Evolutionary conservation across 2,888 invertebrate genomes (phyloP).

Genomic region (Xestobium rufovillosum): DNA sequence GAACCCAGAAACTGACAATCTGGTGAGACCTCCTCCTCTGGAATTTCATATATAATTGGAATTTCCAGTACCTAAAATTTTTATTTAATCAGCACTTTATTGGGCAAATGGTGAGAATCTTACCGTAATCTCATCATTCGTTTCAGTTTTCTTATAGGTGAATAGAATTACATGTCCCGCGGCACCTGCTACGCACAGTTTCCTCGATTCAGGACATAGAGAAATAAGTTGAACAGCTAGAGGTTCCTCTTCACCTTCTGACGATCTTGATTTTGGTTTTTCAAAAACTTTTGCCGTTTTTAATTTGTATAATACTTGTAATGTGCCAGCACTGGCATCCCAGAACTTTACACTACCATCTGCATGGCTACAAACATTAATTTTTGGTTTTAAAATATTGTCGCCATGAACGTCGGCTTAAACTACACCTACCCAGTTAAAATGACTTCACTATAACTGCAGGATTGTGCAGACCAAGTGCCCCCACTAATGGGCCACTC

Average conservation of each 20-base stretch:
- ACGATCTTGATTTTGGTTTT: conserved; percentile 57
- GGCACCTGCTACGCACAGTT: conserved; percentile 83
- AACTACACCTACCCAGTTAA: conserved; percentile 90
- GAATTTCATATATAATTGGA: conserved; percentile 74
- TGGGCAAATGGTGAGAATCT: conserved; percentile 32
- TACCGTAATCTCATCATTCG: conserved; percentile 72
- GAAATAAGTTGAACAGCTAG: conserved; percentile 84
- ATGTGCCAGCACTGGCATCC: conserved; percentile 94
- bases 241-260: conserved; percentile 74
- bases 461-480: conserved; percentile 90
- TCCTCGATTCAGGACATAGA: conserved; percentile 88
- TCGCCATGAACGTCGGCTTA: too few species aligned
- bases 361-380: conserved; percentile 62
- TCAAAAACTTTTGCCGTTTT: conserved; percentile 93
- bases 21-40: conserved; percentile 76
- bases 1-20: conserved; percentile 62
- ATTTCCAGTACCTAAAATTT: conserved; percentile 59
- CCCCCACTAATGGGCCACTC: conserved; percentile 98
- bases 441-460: conserved; percentile 96
- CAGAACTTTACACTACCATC: conserved; percentile 99
- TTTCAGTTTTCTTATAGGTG: conserved; percentile 90
- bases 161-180: conserved; percentile 92
- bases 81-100: not conserved
- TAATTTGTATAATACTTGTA: conserved; percentile 95
- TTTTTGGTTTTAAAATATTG: conserved; percentile 10